Conservation (phyloP, 2,797 vertebrate species). For the Xenops minutus region DNA sequence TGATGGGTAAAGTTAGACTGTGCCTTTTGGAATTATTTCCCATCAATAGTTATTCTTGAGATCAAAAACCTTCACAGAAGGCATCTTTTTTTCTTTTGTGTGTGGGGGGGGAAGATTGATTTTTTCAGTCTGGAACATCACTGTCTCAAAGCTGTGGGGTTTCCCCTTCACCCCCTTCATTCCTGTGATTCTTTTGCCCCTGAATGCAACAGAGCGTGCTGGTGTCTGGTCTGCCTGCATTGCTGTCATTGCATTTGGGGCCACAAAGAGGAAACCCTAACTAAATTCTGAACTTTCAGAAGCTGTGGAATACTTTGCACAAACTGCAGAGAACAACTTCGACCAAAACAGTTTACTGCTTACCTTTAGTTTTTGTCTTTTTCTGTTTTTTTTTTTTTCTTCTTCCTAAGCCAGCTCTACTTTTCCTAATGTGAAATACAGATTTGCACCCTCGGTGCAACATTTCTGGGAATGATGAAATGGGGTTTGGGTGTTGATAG, state of each 20-base stretch:
- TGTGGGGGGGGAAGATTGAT: fast-evolving
- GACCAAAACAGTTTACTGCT: constrained; percentile 22
- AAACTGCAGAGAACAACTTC: not conserved
- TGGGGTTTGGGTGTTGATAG: constrained; percentile 41
- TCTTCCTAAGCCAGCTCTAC: not conserved
- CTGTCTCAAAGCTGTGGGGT: not conserved
- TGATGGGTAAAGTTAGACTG: not conserved
- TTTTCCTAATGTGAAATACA: constrained; percentile 57
- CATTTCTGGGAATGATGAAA: not conserved
- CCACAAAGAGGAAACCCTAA: not conserved
- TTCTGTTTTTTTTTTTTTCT: not conserved
- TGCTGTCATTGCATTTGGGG: not conserved
- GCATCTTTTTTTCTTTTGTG: not conserved
- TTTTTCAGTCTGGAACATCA: not conserved
- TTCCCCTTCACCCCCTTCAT: not conserved
- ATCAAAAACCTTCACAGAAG: not conserved
- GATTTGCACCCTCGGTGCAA: constrained; percentile 13
- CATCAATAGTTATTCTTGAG: not conserved
- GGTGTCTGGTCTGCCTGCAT: not conserved
- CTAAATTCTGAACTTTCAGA: not conserved
- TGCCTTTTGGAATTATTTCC: not conserved
- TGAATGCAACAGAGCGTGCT: not conserved
- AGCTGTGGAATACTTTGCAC: constrained; percentile 22
- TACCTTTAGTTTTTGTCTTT: not conserved
- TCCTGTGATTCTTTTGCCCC: not conserved